Conservation (phyloP, 2,797 vertebrate species). For the Lagodon rhomboides region DNA sequence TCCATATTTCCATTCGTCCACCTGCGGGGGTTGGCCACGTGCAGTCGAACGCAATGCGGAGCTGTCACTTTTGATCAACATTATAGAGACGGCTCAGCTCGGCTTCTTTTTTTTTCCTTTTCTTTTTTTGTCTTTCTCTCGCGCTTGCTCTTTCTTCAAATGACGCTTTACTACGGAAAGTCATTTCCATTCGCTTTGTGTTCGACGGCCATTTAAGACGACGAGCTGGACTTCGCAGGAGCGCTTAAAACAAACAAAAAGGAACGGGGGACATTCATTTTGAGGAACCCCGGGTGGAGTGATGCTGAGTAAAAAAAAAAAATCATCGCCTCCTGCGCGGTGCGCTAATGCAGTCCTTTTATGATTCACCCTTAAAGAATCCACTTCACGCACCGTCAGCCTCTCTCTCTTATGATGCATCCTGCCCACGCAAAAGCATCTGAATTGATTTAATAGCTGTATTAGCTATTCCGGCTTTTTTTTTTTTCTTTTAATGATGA, state of each 20-base stretch:
- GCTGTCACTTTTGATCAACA: constrained; percentile 84
- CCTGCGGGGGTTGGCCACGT: constrained; percentile 39
- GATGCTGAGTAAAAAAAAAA: constrained; percentile 44
- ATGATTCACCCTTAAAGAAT: constrained; percentile 37
- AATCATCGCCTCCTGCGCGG: constrained; percentile 18
- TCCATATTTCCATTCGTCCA: constrained; percentile 65
- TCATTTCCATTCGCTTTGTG: constrained; percentile 62
- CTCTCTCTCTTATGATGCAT: constrained; percentile 4
- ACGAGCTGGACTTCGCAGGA: constrained; percentile 47
- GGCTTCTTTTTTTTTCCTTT: constrained; percentile 9
- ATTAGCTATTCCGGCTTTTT: neutral
- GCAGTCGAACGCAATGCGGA: constrained; percentile 75
- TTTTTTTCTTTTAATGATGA: neutral
- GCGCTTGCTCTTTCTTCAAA: constrained; percentile 48
- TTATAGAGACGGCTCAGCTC: constrained; percentile 65
- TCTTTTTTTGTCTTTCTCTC: constrained; percentile 34
- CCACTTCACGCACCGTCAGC: neutral
- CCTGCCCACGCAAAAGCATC: neutral
- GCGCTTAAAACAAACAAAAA: constrained; percentile 41
- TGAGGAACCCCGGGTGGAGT: constrained; percentile 21
- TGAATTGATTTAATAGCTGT: constrained; percentile 16
- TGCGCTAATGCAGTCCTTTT: constrained; percentile 15
- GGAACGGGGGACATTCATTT: constrained; percentile 39
- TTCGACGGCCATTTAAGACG: constrained; percentile 26
- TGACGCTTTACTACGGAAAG: constrained; percentile 60